Percentiles rank a stretch among this genome's conserved stretches.
These are phyloP conservation scores for Lycaon pictus DNA, from an alignment of 2,113 vertebrate species.

Conservation along the genomic window DNA sequence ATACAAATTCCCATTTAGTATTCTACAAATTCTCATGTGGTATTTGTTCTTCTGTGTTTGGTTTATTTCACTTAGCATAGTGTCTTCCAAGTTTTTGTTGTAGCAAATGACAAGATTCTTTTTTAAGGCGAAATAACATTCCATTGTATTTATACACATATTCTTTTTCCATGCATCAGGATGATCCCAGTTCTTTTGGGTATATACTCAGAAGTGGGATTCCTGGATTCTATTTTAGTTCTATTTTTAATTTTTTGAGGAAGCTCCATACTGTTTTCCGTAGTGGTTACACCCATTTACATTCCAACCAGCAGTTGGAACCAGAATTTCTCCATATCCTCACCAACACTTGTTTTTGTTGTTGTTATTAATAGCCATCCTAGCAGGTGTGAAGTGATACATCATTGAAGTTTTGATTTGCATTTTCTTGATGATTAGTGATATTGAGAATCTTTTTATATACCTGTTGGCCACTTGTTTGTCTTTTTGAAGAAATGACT, in stretches of 20 bases:
- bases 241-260: constrained; percentile 23
- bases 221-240: constrained; percentile 7
- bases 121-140: constrained; percentile 36
- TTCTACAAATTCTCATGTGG: not conserved
- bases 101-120: not conserved
- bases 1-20: not conserved
- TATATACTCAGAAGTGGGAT: constrained; percentile 32
- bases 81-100: not conserved
- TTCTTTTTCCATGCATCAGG: constrained; percentile 10
- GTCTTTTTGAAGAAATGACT: constrained; percentile 4
- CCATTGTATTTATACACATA: constrained; percentile 24
- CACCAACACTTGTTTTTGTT: not conserved
- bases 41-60: constrained; percentile 1
- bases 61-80: constrained; percentile 39
- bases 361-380: not conserved
- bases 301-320: constrained; percentile 20
- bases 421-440: constrained; percentile 25
- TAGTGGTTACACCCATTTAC: not conserved
- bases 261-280: not conserved
- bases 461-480: not conserved
- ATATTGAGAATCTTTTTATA: constrained; percentile 15
- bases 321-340: constrained; percentile 34
- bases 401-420: constrained; percentile 11
- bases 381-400: not conserved
- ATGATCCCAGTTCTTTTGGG: constrained; percentile 15